Conservation (phyloP, 2,113 vertebrate species). For the Elaphurus davidianus region DNA sequence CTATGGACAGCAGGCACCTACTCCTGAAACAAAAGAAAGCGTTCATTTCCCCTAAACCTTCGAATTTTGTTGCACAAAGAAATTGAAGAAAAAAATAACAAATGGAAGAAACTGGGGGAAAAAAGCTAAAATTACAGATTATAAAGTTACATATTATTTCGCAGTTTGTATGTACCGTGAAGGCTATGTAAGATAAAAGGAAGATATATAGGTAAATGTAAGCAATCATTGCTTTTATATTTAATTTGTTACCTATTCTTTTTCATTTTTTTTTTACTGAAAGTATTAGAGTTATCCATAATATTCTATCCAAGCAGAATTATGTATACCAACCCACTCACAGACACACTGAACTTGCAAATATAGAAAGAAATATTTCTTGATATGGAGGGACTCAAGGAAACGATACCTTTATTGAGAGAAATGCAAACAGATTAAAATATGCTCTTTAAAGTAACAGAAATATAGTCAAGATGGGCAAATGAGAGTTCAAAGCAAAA, state of each 20-base stretch:
- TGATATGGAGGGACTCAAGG: background rate
- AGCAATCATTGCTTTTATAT: background rate
- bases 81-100: background rate
- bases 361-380: background rate
- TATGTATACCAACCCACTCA: background rate
- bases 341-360: background rate
- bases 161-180: background rate
- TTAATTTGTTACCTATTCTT: background rate
- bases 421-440: background rate
- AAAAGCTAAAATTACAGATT: background rate
- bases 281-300: background rate
- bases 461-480: background rate
- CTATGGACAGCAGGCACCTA: background rate
- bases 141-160: background rate
- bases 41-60: background rate
- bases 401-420: background rate
- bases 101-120: background rate
- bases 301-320: background rate
- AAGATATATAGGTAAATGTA: background rate
- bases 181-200: background rate
- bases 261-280: background rate
- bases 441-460: background rate
- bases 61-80: background rate
- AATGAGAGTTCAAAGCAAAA: background rate
- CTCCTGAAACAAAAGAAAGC: conserved; percentile 41